Evolutionary conservation across 2,113 vertebrate genomes (phyloP).

Genomic region (Aspiorhynchus laticeps): DNA sequence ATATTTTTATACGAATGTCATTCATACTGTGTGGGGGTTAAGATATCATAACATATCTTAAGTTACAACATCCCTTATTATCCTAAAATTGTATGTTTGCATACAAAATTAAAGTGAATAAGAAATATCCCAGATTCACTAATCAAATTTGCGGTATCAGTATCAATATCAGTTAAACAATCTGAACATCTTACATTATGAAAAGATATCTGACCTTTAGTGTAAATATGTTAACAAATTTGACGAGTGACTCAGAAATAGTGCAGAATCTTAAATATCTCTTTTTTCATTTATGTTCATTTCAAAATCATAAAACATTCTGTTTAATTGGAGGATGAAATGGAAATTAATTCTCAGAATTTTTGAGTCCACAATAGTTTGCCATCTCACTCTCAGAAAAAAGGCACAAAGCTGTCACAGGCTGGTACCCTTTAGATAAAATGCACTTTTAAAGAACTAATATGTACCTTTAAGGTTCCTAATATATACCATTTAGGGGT

Average conservation of each 20-base stretch:
- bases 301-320: not conserved
- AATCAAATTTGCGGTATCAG: not conserved
- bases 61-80: not conserved
- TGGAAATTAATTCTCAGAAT: not conserved
- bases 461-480: too few relatives aligned
- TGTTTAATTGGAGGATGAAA: not conserved
- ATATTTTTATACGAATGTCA: slow-evolving; percentile 40
- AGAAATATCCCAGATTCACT: not conserved
- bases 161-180: not conserved
- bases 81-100: not conserved
- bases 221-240: not conserved
- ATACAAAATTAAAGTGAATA: not conserved
- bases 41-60: too few relatives aligned
- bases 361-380: not conserved
- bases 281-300: not conserved
- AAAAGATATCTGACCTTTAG: not conserved
- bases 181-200: not conserved
- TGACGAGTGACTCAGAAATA: not conserved
- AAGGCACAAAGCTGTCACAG: not conserved
- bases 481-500: not conserved
- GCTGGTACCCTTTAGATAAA: not conserved
- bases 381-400: not conserved
- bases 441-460: not conserved
- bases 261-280: not conserved
- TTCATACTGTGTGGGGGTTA: not conserved